Evolutionary conservation across 2,113 vertebrate genomes (phyloP).

Genomic region (Eptesicus fuscus): DNA sequence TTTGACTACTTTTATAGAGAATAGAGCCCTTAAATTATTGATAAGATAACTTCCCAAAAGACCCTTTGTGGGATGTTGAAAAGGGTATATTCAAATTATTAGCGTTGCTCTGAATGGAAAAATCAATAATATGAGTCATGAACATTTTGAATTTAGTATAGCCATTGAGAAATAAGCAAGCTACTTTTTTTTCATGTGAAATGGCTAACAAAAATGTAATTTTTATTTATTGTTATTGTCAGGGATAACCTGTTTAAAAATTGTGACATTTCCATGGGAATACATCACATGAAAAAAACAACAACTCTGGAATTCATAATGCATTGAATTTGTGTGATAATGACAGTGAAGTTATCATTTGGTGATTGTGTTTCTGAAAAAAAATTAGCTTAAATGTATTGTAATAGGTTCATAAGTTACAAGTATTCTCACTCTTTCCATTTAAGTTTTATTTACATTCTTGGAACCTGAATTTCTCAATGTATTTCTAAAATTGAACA

Average conservation of each 20-base stretch:
- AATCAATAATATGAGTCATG: background rate
- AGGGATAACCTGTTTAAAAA: conserved; percentile 15
- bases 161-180: background rate
- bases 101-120: background rate
- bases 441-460: conserved; percentile 15
- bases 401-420: background rate
- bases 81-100: background rate
- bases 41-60: background rate
- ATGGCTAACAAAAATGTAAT: background rate
- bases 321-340: background rate
- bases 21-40: background rate
- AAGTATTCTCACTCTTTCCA: background rate
- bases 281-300: background rate
- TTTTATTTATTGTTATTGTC: background rate
- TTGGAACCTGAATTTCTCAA: background rate
- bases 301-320: background rate
- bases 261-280: background rate
- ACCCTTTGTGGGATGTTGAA: background rate
- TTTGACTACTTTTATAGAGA: background rate
- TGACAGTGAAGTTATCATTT: background rate
- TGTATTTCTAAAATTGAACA: conserved; percentile 9
- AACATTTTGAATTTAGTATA: background rate
- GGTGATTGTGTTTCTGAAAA: background rate
- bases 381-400: conserved; percentile 6
- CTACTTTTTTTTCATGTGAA: background rate